Conservation (phyloP, 2,113 vertebrate species). For the Heptranchias perlo region DNA sequence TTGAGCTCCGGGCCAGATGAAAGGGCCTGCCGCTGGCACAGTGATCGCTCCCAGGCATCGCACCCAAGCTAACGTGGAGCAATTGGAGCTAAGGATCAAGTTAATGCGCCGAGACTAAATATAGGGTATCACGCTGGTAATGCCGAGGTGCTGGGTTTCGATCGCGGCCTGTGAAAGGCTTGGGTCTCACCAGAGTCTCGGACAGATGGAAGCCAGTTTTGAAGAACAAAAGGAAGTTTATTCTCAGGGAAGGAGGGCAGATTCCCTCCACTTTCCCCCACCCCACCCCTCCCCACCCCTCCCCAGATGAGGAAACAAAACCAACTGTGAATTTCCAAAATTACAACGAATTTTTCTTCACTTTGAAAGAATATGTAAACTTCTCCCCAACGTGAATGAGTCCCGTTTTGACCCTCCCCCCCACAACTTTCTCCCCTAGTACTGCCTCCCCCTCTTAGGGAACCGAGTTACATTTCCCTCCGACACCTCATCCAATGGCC, state of each 20-base stretch:
- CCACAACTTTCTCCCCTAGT: background rate
- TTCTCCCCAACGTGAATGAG: background rate
- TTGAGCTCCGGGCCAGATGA: constrained; percentile 25
- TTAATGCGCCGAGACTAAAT: constrained; percentile 30
- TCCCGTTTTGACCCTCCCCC: background rate
- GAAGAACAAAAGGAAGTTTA: background rate
- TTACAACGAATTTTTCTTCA: background rate
- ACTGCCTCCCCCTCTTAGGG: background rate
- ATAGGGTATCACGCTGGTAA: constrained; percentile 8
- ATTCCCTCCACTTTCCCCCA: background rate
- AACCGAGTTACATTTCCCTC: background rate
- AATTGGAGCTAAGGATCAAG: background rate
- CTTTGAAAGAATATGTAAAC: background rate
- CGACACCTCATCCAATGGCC: background rate
- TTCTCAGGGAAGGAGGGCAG: constrained; percentile 1
- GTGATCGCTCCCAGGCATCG: background rate
- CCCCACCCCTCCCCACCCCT: background rate
- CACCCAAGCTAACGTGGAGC: background rate
- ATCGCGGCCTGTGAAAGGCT: background rate
- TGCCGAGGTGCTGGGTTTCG: background rate
- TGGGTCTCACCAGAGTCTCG: background rate
- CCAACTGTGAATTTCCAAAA: background rate
- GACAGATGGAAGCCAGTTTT: background rate
- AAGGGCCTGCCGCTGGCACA: background rate
- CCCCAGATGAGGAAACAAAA: background rate